Evolutionary conservation across 2,113 vertebrate genomes (phyloP).

Genomic region (Cheilinus undulatus): DNA sequence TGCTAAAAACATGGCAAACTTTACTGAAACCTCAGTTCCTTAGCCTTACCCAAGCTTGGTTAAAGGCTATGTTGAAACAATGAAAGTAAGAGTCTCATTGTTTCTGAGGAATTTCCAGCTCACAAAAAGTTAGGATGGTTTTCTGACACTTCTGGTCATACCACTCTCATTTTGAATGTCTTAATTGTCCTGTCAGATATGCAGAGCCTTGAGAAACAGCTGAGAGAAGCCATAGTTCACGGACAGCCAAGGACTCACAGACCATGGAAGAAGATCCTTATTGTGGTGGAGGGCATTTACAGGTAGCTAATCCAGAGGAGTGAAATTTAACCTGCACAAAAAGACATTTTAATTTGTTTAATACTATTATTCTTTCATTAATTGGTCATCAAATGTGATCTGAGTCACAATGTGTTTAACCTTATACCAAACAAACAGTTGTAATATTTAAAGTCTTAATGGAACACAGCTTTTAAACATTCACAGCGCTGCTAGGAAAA

Average conservation of each 20-base stretch:
- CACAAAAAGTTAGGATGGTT: neutral
- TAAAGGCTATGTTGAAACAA: neutral
- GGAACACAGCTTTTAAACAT: too few species aligned
- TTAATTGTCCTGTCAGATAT: slow-evolving; percentile 84
- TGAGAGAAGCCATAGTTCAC: slow-evolving; percentile 94
- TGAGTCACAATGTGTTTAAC: too few species aligned
- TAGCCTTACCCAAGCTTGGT: neutral
- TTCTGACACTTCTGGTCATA: neutral
- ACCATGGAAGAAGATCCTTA: slow-evolving; percentile 98
- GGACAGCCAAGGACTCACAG: slow-evolving; percentile 94
- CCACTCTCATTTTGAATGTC: neutral
- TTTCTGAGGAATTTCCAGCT: neutral
- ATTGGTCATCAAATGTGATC: too few species aligned
- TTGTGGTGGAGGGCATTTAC: slow-evolving; percentile 96
- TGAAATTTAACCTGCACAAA: neutral
- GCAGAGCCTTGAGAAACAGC: slow-evolving; percentile 95
- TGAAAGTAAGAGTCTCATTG: neutral
- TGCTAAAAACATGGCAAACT: neutral
- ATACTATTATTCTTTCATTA: too few species aligned
- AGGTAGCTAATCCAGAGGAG: slow-evolving; percentile 82
- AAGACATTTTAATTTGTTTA: neutral
- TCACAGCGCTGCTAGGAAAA: too few species aligned
- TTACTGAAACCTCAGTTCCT: too few species aligned
- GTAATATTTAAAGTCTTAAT: too few species aligned
- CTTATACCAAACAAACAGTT: too few species aligned